A percentile compares a stretch with the other conserved stretches of the same genome.
phyloP scores from a whole-genome alignment of 2,113 vertebrate genomes.

The Strix uralensis region DNA sequence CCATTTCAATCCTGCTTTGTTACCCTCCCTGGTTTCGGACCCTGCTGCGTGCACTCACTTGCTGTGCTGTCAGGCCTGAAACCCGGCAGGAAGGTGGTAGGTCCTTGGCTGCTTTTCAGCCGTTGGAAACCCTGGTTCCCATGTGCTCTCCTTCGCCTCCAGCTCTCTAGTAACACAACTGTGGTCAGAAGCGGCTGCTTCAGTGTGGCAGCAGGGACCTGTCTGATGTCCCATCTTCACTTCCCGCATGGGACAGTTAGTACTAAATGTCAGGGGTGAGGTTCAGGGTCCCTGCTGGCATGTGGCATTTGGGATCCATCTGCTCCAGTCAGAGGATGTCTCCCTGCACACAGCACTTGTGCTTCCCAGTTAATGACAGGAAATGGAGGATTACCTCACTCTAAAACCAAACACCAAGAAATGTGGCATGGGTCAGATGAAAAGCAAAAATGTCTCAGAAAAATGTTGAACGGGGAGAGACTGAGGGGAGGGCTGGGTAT shows the following conservation, averaged over 20 bases:
- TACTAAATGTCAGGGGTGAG: not conserved
- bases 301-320: not conserved
- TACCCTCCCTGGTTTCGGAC: accelerated
- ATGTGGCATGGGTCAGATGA: not conserved
- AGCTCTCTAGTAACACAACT: accelerated
- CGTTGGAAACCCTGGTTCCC: not conserved
- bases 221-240: not conserved
- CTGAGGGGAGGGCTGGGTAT: not conserved
- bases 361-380: conserved; percentile 71
- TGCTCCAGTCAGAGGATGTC: not conserved
- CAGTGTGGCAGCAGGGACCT: not conserved
- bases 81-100: not conserved
- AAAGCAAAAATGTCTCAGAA: conserved; percentile 5
- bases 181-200: not conserved
- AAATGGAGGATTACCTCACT: conserved; percentile 74
- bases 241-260: accelerated
- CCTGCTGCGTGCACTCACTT: accelerated
- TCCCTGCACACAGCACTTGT: not conserved
- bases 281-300: not conserved
- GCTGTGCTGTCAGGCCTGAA: not conserved
- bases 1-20: accelerated
- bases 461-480: not conserved
- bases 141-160: not conserved
- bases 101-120: not conserved
- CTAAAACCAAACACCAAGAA: conserved; percentile 23